Percentiles rank a stretch among this genome's conserved stretches.
phyloP scores from a whole-genome alignment of 2,797 vertebrate species.

The Cyclura pinguis region DNA sequence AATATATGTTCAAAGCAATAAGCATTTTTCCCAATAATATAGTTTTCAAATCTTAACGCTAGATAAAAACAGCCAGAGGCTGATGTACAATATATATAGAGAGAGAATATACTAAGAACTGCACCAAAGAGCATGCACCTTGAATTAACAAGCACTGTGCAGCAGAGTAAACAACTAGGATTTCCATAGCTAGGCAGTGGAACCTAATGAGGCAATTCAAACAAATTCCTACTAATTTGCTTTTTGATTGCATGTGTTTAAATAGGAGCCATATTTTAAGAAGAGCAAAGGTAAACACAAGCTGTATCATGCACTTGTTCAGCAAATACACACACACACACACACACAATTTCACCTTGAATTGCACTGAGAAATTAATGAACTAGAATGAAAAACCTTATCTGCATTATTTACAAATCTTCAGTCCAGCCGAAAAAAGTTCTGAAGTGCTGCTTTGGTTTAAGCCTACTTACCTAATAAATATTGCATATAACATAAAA shows the following conservation, averaged over 20 bases:
- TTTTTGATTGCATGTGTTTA: neutral
- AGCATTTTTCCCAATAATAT: constrained; percentile 23
- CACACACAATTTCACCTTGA: constrained; percentile 5
- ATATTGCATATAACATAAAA: constrained; percentile 15
- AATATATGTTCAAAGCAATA: constrained; percentile 21
- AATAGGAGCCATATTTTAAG: constrained; percentile 27
- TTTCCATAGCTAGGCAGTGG: neutral
- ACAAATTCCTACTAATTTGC: constrained; percentile 24
- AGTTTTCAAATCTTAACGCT: constrained; percentile 2
- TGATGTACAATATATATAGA: neutral
- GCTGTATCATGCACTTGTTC: constrained; percentile 25
- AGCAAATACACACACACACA: neutral
- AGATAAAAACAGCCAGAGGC: neutral
- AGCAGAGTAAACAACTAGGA: neutral
- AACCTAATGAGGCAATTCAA: constrained; percentile 28
- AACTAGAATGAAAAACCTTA: constrained; percentile 29
- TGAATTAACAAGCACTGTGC: constrained; percentile 7
- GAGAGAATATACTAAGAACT: neutral
- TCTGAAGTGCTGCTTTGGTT: constrained; percentile 21
- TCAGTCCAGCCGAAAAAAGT: constrained; percentile 4
- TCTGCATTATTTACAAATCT: constrained; percentile 27
- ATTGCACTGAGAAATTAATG: constrained; percentile 12
- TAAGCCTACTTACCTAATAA: constrained; percentile 47
- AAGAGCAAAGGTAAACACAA: constrained; percentile 31
- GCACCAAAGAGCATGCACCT: neutral